Conservation (phyloP, 2,888 invertebrate species). For the Diarsia dahlii region DNA sequence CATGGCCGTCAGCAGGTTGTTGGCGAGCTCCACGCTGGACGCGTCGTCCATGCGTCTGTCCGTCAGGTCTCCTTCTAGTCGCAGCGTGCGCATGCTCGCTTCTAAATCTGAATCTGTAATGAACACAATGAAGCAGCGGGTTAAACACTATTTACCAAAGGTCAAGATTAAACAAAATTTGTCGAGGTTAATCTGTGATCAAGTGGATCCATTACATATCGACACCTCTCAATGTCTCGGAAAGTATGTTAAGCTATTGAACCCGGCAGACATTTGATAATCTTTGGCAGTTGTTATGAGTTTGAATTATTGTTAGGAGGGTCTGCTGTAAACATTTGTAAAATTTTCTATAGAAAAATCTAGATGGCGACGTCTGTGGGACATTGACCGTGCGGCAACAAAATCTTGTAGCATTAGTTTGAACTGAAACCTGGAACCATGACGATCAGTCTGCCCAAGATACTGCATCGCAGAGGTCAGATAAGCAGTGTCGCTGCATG, state of each 20-base stretch:
- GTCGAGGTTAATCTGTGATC: not conserved
- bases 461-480: not conserved
- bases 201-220: not conserved
- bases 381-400: not conserved
- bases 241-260: not conserved
- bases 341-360: not conserved
- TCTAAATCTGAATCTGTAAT: conserved; percentile 57
- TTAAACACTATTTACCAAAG: not conserved
- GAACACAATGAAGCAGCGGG: not conserved
- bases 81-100: conserved; percentile 43
- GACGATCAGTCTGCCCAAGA: not conserved
- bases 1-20: conserved; percentile 84
- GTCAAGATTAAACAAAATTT: not conserved
- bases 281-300: not conserved
- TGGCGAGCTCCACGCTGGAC: conserved; percentile 75
- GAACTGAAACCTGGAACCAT: not conserved
- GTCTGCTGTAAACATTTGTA: not conserved
- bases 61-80: conserved; percentile 36
- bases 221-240: not conserved
- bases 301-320: not conserved
- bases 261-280: not conserved
- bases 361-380: not conserved
- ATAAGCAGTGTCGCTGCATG: not conserved
- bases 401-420: not conserved
- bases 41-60: conserved; percentile 63